Base-by-base conservation (phyloP, 2,113 vertebrate genomes). In the Nothocercus nigrocapillus region DNA sequence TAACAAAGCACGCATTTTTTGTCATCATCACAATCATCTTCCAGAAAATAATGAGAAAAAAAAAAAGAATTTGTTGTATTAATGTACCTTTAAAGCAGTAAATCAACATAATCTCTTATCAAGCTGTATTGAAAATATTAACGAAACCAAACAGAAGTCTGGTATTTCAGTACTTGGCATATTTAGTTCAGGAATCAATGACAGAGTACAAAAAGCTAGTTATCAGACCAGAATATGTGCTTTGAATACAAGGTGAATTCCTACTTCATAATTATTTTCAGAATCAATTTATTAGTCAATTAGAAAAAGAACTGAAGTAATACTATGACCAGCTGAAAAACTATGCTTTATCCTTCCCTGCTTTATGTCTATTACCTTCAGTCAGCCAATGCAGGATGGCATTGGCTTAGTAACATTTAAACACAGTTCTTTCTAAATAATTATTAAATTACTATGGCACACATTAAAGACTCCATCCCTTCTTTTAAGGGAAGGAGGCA, bases 1-100 rank as follows among this genome's bases (percentile, higher is more conserved):
- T 47, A 51, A 28, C 9, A 82, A 66, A 61, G 30, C 11, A 14
- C 2, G 17, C 15, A 17, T 21, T 36, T 44, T 74, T 59, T 68
- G 27, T 24, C 22, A 20, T 63, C 3, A 30, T 82, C 20, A 51
- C 6, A 19, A 6, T 38, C 13, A 7, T 54, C 5, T 68, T 42
- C n/a, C 62, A 32, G 22, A 49, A 77, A 87, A 82, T 40, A 13
- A 14, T 8, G 13, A 59, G 58, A 1, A 7, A 2, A 3, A 30
- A 38, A 4, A 9, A 1, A 1, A 7, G 1, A 3, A 30, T n/a
- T 75, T 22, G 27, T 3, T 63, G 5, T 44, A 34, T 72, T 75
- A 58, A 32, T 53, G 27, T 80, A 72, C 20, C 27, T 45, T 9
- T 54, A 34, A 89, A 89, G n/a, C 3, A 32, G 16, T 17, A 82